Evolutionary conservation across 2,113 vertebrate species (phyloP), one percentile per base, ranked within the genome.

Genomic region (Lepus europaeus): DNA sequence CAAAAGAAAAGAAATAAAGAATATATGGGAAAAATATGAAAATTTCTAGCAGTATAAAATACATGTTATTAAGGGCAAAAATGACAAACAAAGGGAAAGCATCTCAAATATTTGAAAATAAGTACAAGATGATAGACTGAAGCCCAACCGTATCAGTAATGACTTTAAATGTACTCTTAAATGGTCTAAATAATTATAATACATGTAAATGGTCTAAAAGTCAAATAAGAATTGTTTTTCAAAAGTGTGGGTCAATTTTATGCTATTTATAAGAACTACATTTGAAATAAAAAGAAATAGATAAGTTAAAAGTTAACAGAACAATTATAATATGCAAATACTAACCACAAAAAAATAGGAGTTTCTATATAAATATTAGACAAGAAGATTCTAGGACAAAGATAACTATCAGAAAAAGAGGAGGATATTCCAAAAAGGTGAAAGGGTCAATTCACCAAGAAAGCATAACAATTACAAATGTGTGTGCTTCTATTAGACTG

Each of bases 311-410:
- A 90, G 59, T 70, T 79, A 93, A 66, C 6, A 79, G 25, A 77
- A 89, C 76, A n/a, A 0, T 4, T 13, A 25, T 29, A 9, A 20
- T 10, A 84, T 16, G n/a, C 14, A 72, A 95, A 85, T 61, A 70
- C 11, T 90, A 79, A 36, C 69, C 20, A 68, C 4, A 92, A 76
- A 63, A 63, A 90, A 89, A 33, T 12, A 76, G 6, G 13, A 95
- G 9, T 78, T 3, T 79, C 53, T 68, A 49, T 87, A 94, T 61
- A 89, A 96, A 95, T 74, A 84, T 64, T n/a, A 95, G 31, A 83
- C 27, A 90, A 82, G 8, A 23, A 89, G 72, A 66, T 4, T 81
- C 33, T 33, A 89, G 39, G 3, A 56, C 36, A 86, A 78, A 95
- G 66, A 87, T 69, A 25, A 92, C 25, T 51, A 74, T 16, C 49